These are phyloP conservation scores for Brachionus asplanchnoidis DNA, from an alignment of 1,140 invertebrate genomes.

Conservation along the genomic window DNA sequence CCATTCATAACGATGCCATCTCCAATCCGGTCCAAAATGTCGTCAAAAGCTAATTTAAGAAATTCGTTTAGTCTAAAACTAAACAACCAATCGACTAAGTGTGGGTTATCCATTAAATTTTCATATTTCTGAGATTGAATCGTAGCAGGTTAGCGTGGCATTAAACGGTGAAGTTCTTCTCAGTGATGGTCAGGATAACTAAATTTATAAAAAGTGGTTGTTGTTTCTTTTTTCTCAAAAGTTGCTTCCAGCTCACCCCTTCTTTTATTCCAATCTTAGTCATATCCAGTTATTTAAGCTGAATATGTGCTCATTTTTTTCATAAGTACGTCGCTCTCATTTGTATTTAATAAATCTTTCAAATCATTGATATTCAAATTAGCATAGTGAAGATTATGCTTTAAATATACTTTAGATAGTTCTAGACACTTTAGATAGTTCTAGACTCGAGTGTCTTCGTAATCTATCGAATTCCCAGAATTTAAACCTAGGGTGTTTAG, in stretches of 20 bases:
- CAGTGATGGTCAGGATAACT: background rate
- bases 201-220: background rate
- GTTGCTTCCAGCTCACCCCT: background rate
- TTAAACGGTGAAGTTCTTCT: background rate
- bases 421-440: background rate
- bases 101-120: background rate
- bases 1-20: background rate
- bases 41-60: background rate
- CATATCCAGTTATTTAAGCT: background rate
- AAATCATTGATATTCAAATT: background rate
- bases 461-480: background rate
- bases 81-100: constrained; percentile 18
- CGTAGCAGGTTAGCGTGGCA: background rate
- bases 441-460: background rate
- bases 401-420: too few relatives aligned
- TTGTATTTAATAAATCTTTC: background rate
- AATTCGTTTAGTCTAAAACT: background rate
- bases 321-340: background rate
- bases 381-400: background rate
- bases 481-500: background rate
- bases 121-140: background rate
- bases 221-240: background rate
- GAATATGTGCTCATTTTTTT: background rate
- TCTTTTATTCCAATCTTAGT: background rate
- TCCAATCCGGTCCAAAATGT: background rate